phyloP scores from a whole-genome alignment of 2,113 vertebrate genomes.

The Epinephelus cyanopodus region DNA sequence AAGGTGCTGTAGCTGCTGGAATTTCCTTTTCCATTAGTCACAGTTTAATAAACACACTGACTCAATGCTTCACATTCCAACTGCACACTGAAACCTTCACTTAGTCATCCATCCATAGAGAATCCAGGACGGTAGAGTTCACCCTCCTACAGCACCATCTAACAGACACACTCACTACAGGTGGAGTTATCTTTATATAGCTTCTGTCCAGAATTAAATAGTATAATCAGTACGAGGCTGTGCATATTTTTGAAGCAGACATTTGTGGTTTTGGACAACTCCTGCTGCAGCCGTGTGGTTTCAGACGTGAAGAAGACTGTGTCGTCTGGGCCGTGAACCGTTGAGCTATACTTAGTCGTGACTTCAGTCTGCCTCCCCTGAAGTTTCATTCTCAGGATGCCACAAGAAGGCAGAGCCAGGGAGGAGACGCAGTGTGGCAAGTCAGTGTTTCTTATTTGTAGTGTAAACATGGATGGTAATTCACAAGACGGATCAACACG shows the following conservation, averaged over 20 bases:
- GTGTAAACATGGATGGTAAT: background rate
- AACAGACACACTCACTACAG: background rate
- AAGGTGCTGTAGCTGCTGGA: slow-evolving; percentile 38
- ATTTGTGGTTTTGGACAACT: background rate
- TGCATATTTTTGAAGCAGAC: background rate
- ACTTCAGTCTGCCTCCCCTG: slow-evolving; percentile 60
- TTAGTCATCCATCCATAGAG: slow-evolving; percentile 27
- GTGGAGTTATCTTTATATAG: background rate
- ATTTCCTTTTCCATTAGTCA: slow-evolving; percentile 57
- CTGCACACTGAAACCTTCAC: slow-evolving; percentile 13
- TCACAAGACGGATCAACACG: background rate
- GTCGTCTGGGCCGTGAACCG: slow-evolving; percentile 46
- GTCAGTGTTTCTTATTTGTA: slow-evolving; percentile 8
- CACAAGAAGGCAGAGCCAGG: slow-evolving; percentile 66
- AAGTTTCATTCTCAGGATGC: slow-evolving; percentile 76
- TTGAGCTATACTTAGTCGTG: slow-evolving; percentile 77
- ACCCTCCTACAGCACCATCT: background rate
- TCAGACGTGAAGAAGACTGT: slow-evolving; percentile 48
- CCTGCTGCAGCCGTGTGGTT: slow-evolving; percentile 33
- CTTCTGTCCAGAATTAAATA: background rate
- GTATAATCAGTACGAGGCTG: background rate
- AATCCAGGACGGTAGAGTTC: background rate
- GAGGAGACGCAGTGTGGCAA: slow-evolving; percentile 25
- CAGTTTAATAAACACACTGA: slow-evolving; percentile 50
- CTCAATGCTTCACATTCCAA: slow-evolving; percentile 33